Base-by-base conservation (phyloP, 2,888 invertebrate species). In the Deroplatys truncata region DNA sequence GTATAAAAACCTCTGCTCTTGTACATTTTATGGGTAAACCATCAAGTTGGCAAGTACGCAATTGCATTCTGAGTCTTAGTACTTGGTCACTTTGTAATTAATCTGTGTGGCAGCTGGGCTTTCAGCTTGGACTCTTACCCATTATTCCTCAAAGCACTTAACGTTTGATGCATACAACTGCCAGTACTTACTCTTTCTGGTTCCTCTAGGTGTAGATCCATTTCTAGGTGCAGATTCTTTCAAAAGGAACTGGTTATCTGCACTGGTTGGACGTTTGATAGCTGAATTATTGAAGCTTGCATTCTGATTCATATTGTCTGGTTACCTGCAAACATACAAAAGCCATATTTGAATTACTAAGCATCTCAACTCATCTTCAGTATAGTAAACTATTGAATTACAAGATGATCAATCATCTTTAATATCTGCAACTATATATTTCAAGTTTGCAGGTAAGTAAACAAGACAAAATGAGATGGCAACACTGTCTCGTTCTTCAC, bases 241-340 rank as follows among this genome's bases (percentile, higher is more conserved):
- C 82, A 92, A 88, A 84, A 92, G 91, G 89, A 92, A 91, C 83
- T 92, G 92, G 89, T 92, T 92, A 90, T 92, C 92, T 28, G 92
- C 91, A 49, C 82, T 89, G 28, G 88, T 43, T 35, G 90, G 89
- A 28, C 85, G 82, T 25, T 83, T 89, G 31, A 43, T 35, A n/a
- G 87, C 43, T 25, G 88, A 29, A 28, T 84, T 87, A 72, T 86
- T 87, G 89, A 85, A 90, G 84, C 85, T 90, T 5, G 89, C 85
- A 82, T 86, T 89, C 87, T 90, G 89, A 82, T 86, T 90, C 90
- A 90, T 90, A 43, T 85, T 89, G 82, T 72, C 56, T 25, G 28
- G 9, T n/a, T 29, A 84, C 31, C 84, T 84, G 84, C 16, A n/a
- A 84, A 28, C 84, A 84, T 29, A 84, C 84, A 84, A 16, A 84